Evolutionary conservation across 2,113 vertebrate genomes (phyloP).

Genomic region (Clarias magur): DNA sequence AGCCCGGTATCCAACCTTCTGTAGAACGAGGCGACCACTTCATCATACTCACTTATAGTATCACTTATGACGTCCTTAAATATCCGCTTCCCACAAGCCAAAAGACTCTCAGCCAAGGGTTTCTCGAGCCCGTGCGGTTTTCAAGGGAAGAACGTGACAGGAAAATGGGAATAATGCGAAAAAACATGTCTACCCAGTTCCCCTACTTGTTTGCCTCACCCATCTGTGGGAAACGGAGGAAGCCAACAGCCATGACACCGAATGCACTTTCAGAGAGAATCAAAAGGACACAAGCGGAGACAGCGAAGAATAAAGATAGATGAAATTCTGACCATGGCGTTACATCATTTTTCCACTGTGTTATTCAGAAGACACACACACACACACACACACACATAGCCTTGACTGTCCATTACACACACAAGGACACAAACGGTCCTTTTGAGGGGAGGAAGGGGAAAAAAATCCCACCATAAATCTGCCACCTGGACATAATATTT

Average conservation of each 20-base stretch:
- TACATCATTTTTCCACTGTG: slow-evolving; percentile 28
- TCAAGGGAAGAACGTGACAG: not conserved
- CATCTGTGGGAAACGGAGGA: slow-evolving; percentile 9
- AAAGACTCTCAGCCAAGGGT: slow-evolving; percentile 24
- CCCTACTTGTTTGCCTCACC: slow-evolving; percentile 12
- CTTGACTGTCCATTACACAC: slow-evolving; percentile 14
- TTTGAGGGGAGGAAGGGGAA: slow-evolving; percentile 17
- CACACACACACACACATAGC: not conserved
- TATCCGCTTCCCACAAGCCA: slow-evolving; percentile 5
- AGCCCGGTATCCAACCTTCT: not conserved
- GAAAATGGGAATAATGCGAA: slow-evolving; percentile 21
- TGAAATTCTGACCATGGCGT: not conserved
- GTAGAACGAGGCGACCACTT: not conserved
- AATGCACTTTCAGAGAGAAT: not conserved
- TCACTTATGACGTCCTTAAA: slow-evolving; percentile 1
- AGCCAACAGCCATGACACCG: not conserved
- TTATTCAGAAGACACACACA: not conserved
- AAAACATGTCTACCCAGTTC: not conserved
- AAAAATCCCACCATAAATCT: slow-evolving; percentile 38
- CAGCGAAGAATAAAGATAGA: slow-evolving; percentile 6
- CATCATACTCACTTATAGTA: slow-evolving; percentile 29
- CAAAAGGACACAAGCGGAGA: not conserved
- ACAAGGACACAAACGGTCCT: slow-evolving; percentile 27
- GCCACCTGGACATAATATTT: slow-evolving; percentile 38
- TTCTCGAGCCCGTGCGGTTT: not conserved